phyloP scores from a whole-genome alignment of 1,140 invertebrate species.

The Zaprionus kolodkinae region DNA sequence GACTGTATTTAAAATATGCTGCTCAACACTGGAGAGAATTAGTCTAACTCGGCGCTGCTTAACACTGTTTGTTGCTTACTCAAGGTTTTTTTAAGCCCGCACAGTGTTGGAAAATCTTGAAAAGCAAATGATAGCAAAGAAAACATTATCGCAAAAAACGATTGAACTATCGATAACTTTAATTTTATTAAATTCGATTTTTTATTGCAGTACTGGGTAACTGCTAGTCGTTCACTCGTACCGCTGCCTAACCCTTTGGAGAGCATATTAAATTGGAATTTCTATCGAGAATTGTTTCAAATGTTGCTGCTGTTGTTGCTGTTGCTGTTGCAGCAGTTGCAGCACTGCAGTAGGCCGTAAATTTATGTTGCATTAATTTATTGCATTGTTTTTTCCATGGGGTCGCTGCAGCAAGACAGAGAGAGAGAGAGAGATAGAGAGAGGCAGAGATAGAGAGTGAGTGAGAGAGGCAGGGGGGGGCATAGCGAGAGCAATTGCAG shows the following conservation, averaged over 20 bases:
- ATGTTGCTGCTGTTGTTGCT: conserved; percentile 5
- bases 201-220: neutral
- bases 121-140: neutral
- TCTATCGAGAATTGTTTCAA: conserved; percentile 10
- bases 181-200: neutral
- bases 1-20: too few species aligned
- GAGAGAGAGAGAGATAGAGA: neutral
- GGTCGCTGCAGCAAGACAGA: conserved; percentile 10
- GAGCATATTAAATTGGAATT: conserved; percentile 29
- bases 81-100: too few species aligned
- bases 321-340: conserved; percentile 54
- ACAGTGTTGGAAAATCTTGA: too few species aligned
- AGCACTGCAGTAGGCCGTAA: conserved; percentile 77
- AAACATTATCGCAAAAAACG: too few species aligned
- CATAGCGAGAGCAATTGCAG: conserved; percentile 8
- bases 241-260: neutral
- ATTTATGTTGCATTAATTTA: conserved; percentile 80
- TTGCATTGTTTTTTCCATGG: conserved; percentile 58
- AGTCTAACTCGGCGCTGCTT: too few species aligned
- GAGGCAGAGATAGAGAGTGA: neutral
- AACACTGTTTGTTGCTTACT: too few species aligned
- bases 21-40: too few species aligned
- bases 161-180: too few species aligned
- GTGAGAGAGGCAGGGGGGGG: neutral
- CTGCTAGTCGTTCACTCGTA: neutral